A percentile compares a stretch with the other conserved stretches of the same genome.
These are phyloP conservation scores for Archips crataeganus DNA, from an alignment of 2,888 invertebrate genomes.

Conservation along the genomic window DNA sequence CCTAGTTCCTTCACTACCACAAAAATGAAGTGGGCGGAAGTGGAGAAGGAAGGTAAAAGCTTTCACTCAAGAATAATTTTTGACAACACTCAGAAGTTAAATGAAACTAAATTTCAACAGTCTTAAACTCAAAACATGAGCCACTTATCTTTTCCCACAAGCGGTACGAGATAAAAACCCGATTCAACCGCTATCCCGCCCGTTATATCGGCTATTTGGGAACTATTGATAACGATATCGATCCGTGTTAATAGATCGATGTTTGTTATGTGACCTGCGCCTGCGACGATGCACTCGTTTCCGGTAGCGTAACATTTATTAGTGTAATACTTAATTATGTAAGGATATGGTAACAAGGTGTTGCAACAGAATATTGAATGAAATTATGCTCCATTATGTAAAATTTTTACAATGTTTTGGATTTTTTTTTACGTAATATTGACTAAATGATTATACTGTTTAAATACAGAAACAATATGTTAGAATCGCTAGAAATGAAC, in stretches of 20 bases:
- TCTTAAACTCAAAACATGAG: constrained; percentile 8
- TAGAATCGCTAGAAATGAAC: background rate
- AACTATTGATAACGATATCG: constrained; percentile 39
- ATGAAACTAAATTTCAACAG: background rate
- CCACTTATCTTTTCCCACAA: constrained; percentile 31
- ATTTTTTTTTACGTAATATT: background rate
- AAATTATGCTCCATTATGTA: background rate
- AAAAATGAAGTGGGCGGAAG: too few species aligned
- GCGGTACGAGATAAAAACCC: constrained; percentile 19
- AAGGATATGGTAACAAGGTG: constrained; percentile 31
- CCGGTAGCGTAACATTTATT: constrained; percentile 43
- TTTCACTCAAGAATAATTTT: too few species aligned
- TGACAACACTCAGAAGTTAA: background rate
- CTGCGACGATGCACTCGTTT: constrained; percentile 46
- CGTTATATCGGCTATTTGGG: constrained; percentile 27
- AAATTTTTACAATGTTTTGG: background rate
- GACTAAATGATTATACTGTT: background rate
- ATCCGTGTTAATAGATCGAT: constrained; percentile 44
- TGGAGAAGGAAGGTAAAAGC: too few species aligned
- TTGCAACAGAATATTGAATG: constrained; percentile 25
- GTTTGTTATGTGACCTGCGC: constrained; percentile 43
- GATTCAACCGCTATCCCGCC: constrained; percentile 24
- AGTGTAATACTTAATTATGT: constrained; percentile 37
- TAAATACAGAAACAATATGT: background rate
- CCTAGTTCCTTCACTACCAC: too few species aligned